A percentile compares a stretch with the other conserved stretches of the same genome.
Evolutionary conservation across 2,113 vertebrate species (phyloP).

Genomic region (Hippocampus zosterae): DNA sequence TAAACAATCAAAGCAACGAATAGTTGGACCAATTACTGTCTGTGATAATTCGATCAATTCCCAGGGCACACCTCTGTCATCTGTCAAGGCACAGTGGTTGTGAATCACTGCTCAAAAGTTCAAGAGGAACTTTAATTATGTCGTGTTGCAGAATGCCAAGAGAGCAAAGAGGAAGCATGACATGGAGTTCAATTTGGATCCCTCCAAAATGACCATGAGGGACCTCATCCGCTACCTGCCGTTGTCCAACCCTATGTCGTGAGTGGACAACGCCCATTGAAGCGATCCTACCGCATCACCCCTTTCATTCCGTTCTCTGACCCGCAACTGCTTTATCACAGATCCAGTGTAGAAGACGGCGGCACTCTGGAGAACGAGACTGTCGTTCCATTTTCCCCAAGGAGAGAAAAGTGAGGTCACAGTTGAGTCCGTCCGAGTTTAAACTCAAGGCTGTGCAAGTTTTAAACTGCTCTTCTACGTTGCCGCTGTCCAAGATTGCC

Average conservation of each 20-base stretch:
- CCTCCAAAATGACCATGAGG: slow-evolving; percentile 96
- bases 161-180: slow-evolving; percentile 38
- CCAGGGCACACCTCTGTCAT: too few relatives aligned
- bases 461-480: not conserved
- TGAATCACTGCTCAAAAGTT: too few relatives aligned
- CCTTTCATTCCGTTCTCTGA: not conserved
- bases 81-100: too few relatives aligned
- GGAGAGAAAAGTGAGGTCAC: slow-evolving; percentile 74
- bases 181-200: slow-evolving; percentile 78
- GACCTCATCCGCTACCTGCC: slow-evolving; percentile 95
- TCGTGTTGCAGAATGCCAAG: slow-evolving; percentile 28
- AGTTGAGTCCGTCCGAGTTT: not conserved
- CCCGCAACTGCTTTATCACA: slow-evolving; percentile 35
- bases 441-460: not conserved
- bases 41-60: not conserved
- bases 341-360: slow-evolving; percentile 76
- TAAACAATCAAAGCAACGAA: not conserved
- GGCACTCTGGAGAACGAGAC: slow-evolving; percentile 73
- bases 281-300: not conserved
- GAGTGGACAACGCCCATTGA: slow-evolving; percentile 51
- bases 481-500: slow-evolving; percentile 34
- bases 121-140: not conserved
- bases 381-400: slow-evolving; percentile 57
- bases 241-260: slow-evolving; percentile 90
- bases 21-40: not conserved